Evolutionary conservation across 2,888 invertebrate species (phyloP), one percentile per base, ranked within the genome.

Genomic region (Drosophila falleni): DNA sequence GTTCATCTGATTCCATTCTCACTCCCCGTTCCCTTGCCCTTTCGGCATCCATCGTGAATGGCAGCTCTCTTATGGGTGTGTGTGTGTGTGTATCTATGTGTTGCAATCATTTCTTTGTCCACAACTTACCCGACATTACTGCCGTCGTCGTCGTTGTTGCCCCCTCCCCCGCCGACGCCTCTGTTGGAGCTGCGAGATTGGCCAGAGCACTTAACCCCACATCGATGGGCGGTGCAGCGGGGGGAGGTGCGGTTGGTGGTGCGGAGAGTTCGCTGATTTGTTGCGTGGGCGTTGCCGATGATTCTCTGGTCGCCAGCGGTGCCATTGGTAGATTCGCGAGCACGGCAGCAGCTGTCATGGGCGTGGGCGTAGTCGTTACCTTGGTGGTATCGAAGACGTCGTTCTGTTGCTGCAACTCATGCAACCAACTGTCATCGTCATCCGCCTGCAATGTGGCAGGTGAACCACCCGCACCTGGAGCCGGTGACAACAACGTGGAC

Each of bases 371-470:
- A 16, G 85, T 76, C 6, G 80, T 69, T 5, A 90, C 82, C 69
- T 89, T 90, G 23, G 91, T 89, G 15, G 91, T 92, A 64, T 92
- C 91, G 53, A 92, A 92, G 13, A 92, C 91, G 82, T 92, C 91
- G 54, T 64, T 50, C 58, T 91, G 89, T 51, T 91, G 89, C 53
- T 91, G 89, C 59, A 92, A 64, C 69, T 92, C 91, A 33, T 91
- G 82, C 58, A 92, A 59, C 92, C 92, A 92, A 59, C 81, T 88
- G 31, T 92, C 92, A 6, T 89, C 91, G 54, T 90, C 91, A 2
- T 91, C 90, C 56, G 68, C 39, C 41, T 80, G 87, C 13, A 83
- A 26, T 0, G 71, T 81, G 29, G 82, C 75, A 15, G 85, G 86
- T 0, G 89, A 88, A 16, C 64, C 50, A 53, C 78, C 71, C 13